These are phyloP conservation scores for Sciurus vulgaris DNA, from an alignment of 2,797 vertebrate species.

Conservation along the genomic window DNA sequence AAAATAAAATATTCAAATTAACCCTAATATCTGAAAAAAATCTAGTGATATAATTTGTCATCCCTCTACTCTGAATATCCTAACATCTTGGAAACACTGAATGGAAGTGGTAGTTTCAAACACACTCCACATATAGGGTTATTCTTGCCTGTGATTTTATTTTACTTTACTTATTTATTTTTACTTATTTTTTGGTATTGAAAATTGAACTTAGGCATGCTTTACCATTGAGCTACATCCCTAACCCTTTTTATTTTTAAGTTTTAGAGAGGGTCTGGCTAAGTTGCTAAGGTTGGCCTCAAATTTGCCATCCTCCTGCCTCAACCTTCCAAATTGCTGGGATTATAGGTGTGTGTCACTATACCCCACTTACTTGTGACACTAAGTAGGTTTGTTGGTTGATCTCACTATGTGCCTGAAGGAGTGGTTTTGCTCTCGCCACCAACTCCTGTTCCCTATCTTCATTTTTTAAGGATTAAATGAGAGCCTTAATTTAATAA, in stretches of 20 bases:
- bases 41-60: neutral
- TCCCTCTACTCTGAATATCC: neutral
- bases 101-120: neutral
- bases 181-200: too few relatives aligned
- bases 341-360: too few relatives aligned
- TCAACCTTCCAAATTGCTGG: too few relatives aligned
- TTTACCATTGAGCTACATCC: too few relatives aligned
- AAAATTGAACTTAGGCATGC: too few relatives aligned
- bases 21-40: neutral
- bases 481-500: neutral
- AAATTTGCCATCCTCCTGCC: too few relatives aligned
- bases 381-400: neutral
- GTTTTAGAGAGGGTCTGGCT: too few relatives aligned
- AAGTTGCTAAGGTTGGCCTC: too few relatives aligned
- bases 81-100: neutral
- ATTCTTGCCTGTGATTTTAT: neutral
- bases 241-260: too few relatives aligned
- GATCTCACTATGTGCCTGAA: neutral
- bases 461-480: neutral
- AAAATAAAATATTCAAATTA: constrained; percentile 12
- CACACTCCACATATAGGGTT: neutral
- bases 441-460: neutral
- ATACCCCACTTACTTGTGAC: neutral
- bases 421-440: neutral
- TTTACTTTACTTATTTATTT: too few relatives aligned